Base-by-base conservation (phyloP, 2,113 vertebrate genomes). In the Tricholaema leucomelas region DNA sequence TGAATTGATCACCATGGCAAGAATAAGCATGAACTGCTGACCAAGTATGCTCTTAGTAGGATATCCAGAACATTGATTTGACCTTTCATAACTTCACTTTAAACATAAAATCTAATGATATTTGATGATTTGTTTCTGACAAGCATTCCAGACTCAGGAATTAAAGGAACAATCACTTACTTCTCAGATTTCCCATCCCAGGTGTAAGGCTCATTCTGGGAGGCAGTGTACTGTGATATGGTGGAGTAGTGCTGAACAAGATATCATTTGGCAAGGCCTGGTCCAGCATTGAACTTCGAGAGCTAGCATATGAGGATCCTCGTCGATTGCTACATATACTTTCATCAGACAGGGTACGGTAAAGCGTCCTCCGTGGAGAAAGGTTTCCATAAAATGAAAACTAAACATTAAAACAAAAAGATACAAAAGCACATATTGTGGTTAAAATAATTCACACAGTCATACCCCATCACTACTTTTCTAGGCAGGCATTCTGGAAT, bases 211-310 rank as follows among this genome's bases (percentile, higher is more conserved):
- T 95, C 93, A 98, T 98, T 73, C 98, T 97, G 6, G 98, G 98
- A 8, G 99, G 99, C 95, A 99, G 78, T 0, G 99, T 99, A 97
- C 98, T 98, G 97, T 98, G 98, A 94, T 99, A 99, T 0, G 99
- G 98, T 6, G 98, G 99, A 2, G 99, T 99, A 74, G 98, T 99
- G 98, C 99, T 99, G 98, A 99, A 99, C 23, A 99, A 97, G 96
- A 99, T 99, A 95, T 99, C 99, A 18, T 98, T 99, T 87, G 99
- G 98, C 98, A 99, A 91, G 16, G 98, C 98, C 78, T 99, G 99
- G 94, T 99, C 99, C 73, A 99, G 97, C 95, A 99, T 89, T 42
- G 99, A 99, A 87, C 99, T 99, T n/a, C 98, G 98, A 10, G 99
- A 99, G 92, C 98, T 99, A 87, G 97, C 95, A 2, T 98, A 99